A percentile compares a stretch with the other conserved stretches of the same genome.
phyloP scores from a whole-genome alignment of 1,140 invertebrate species.

The Melanaphis sacchari region DNA sequence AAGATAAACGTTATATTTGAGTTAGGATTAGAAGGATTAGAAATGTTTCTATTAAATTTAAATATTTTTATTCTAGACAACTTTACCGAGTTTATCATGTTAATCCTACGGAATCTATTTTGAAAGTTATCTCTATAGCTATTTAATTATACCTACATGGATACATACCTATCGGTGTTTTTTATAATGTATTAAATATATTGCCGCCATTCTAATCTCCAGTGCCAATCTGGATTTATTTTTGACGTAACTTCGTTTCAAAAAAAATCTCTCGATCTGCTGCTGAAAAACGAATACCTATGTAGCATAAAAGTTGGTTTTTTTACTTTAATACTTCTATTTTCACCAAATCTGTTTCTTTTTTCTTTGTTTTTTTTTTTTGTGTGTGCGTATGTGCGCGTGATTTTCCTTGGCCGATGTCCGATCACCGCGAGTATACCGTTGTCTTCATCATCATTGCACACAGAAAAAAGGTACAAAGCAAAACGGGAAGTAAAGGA shows the following conservation, averaged over 20 bases:
- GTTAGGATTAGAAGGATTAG: background rate
- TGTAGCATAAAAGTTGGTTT: background rate
- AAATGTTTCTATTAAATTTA: background rate
- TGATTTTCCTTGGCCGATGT: background rate
- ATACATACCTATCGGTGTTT: background rate
- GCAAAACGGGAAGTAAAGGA: background rate
- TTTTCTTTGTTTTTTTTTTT: background rate
- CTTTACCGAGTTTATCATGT: background rate
- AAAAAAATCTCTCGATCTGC: background rate
- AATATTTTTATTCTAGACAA: background rate
- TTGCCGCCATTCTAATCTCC: background rate
- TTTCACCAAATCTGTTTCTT: background rate
- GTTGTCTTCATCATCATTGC: background rate
- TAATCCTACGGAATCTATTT: background rate
- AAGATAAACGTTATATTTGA: background rate
- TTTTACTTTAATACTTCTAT: background rate
- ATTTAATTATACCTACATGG: background rate
- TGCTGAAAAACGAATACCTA: background rate
- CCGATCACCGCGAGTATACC: background rate
- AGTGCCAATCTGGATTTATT: background rate
- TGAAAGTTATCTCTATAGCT: no score
- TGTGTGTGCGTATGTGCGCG: background rate
- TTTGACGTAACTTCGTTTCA: background rate
- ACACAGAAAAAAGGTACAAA: background rate
- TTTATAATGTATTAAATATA: background rate